Base-by-base conservation (phyloP, 2,797 vertebrate species). In the Poeciliopsis paucimaculata region DNA sequence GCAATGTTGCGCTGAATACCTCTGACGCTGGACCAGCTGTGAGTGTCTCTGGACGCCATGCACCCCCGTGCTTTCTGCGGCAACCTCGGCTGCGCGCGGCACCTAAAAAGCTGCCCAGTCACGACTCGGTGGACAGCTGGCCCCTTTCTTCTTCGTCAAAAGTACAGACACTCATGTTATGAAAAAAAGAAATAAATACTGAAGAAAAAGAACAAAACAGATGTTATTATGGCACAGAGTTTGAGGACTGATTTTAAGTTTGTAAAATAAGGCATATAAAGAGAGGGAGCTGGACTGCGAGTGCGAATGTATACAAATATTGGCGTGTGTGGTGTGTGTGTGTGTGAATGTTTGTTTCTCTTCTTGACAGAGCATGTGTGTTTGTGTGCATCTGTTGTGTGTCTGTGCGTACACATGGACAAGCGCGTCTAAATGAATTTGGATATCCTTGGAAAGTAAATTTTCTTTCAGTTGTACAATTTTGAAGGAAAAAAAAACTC, bases 21-120 rank as follows among this genome's bases (percentile, higher is more conserved):
- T 85, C 86, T 75, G 88, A 92, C 83, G 75, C 81, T 78, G 81
- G 83, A 88, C 66, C 85, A 77, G 84, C 86, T 86, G 88, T 46
- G 84, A 84, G 84, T 41, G 83, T 78, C 64, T 72, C 80, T 10
- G 72, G 77, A 85, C 82, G n/a, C 31, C 6, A 51, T 76, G 62
- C 31, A 34, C 7, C 72, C 68, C 36, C 20, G 66, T 18, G 62
- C 76, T 41, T 23, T 79, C 49, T 73, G 75, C 79, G 73, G 77
- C 76, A 13, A 71, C 73, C 57, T 76, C 28, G 12, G 80, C 79
- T 77, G 83, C 66, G 55, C 47, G 64, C 79, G 16, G 71, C 43
- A 66, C 75, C 16, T 11, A 12, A 79, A 23, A 64, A 9, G 68
- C 76, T 68, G 12, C 39, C 36, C 49, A 8, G 9, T 75, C 78